Conservation (phyloP, 2,113 vertebrate species). For the Eira barbara region DNA sequence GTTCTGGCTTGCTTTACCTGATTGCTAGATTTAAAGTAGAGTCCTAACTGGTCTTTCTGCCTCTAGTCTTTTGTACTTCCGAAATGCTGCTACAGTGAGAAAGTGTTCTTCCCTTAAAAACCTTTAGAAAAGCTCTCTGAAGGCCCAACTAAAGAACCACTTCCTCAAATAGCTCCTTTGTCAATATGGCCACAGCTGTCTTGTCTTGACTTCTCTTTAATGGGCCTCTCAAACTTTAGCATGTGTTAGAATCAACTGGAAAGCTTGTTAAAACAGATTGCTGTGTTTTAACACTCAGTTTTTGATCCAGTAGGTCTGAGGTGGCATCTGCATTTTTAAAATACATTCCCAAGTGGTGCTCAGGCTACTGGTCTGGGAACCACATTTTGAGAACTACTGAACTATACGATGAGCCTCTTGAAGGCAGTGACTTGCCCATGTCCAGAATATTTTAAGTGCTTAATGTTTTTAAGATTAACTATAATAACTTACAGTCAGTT, state of each 20-base stretch:
- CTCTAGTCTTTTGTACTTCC: neutral
- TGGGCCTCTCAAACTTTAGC: neutral
- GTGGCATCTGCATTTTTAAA: neutral
- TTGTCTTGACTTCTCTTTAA: neutral
- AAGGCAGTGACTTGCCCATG: neutral
- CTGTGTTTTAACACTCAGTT: neutral
- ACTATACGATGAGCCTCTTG: neutral
- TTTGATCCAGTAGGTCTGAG: conserved; percentile 18
- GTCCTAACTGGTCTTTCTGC: neutral
- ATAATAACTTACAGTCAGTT: neutral
- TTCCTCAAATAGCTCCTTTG: neutral
- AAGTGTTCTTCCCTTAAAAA: neutral
- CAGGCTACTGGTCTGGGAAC: neutral
- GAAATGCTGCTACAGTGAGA: neutral
- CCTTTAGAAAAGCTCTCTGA: neutral
- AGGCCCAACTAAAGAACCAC: neutral
- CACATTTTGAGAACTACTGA: neutral
- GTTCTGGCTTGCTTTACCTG: neutral
- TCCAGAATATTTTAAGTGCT: conserved; percentile 3
- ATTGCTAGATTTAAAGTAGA: conserved; percentile 1
- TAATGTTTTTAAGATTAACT: neutral
- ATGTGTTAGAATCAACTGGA: neutral
- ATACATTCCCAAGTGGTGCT: neutral
- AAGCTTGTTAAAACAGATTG: neutral
- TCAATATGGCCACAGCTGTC: neutral